These are phyloP conservation scores for Bagarius yarrelli DNA, from an alignment of 2,113 vertebrate genomes.

Conservation along the genomic window DNA sequence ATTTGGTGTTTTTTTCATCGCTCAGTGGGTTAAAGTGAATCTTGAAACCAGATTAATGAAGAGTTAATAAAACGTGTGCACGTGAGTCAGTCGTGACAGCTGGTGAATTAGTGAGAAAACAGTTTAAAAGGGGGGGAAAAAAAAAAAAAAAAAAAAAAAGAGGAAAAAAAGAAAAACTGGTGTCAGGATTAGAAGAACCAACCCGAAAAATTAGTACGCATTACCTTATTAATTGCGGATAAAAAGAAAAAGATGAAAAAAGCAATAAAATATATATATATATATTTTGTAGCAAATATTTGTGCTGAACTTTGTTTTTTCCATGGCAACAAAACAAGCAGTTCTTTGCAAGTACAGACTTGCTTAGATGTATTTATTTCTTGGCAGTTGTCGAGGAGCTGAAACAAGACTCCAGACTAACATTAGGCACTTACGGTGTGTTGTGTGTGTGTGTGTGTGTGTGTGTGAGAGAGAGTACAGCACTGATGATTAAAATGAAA, in stretches of 20 bases:
- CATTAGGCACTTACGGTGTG: neutral
- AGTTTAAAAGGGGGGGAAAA: constrained; percentile 44
- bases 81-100: constrained; percentile 63
- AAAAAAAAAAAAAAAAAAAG: too few species aligned
- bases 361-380: neutral
- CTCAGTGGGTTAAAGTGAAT: constrained; percentile 66
- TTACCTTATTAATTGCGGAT: constrained; percentile 56
- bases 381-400: neutral
- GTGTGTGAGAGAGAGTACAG: too few species aligned
- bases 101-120: constrained; percentile 62
- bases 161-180: neutral
- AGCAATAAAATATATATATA: neutral
- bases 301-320: constrained; percentile 34
- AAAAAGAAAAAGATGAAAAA: constrained; percentile 19
- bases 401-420: neutral
- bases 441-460: too few species aligned
- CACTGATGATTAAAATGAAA: neutral
- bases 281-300: constrained; percentile 32
- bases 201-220: constrained; percentile 54
- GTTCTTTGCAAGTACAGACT: constrained; percentile 10
- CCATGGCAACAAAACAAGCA: constrained; percentile 36
- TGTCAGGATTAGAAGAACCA: constrained; percentile 37
- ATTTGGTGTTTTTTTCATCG: constrained; percentile 32
- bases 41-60: constrained; percentile 62
- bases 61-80: constrained; percentile 62